A percentile compares a stretch with the other conserved stretches of the same genome.
phyloP scores from a whole-genome alignment of 2,888 invertebrate species.

The Synanthedon andrenaeformis region DNA sequence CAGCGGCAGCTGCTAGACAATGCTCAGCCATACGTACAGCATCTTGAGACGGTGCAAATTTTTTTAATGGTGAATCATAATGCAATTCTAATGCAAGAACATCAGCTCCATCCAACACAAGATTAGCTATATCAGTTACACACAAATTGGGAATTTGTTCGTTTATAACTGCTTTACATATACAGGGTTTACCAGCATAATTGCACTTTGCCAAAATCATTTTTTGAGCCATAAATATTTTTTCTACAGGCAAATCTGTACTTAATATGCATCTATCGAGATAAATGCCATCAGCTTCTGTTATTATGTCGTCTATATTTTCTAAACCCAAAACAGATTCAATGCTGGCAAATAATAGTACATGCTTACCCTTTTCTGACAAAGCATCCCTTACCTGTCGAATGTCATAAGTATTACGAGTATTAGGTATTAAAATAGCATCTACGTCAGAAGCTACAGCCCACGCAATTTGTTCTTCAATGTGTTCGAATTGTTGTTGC shows the following conservation, averaged over 20 bases:
- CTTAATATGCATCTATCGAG: constrained; percentile 87
- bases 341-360: constrained; percentile 49
- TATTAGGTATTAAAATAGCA: constrained; percentile 43
- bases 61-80: constrained; percentile 52
- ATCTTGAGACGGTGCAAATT: constrained; percentile 37
- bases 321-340: constrained; percentile 44
- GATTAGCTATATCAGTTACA: constrained; percentile 90
- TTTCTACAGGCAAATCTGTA: constrained; percentile 88
- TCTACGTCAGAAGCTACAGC: constrained; percentile 54
- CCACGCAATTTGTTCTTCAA: constrained; percentile 57
- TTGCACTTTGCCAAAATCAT: constrained; percentile 88
- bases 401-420: constrained; percentile 39
- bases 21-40: constrained; percentile 69
- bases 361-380: constrained; percentile 51
- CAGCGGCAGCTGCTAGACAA: constrained; percentile 76
- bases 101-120: constrained; percentile 90
- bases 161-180: constrained; percentile 89
- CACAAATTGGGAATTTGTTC: constrained; percentile 82
- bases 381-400: constrained; percentile 34
- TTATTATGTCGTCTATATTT: constrained; percentile 79
- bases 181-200: constrained; percentile 85
- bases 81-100: constrained; percentile 82
- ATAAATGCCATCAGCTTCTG: constrained; percentile 86
- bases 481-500: constrained; percentile 77
- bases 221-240: constrained; percentile 89